Conservation (phyloP, 2,888 invertebrate species). For the Diabrotica balteata region DNA sequence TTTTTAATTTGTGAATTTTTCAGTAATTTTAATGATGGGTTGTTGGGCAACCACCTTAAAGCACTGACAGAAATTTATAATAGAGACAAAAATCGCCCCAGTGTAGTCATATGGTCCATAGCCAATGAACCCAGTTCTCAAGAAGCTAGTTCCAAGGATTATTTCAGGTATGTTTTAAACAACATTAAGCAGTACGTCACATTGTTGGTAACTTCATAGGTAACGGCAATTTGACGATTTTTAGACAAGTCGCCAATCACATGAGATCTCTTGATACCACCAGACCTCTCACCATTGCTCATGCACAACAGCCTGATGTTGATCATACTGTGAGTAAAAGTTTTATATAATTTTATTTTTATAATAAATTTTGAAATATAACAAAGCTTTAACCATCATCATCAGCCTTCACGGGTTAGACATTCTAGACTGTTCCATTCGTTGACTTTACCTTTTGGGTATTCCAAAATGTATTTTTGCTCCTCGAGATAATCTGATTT, state of each 20-base stretch:
- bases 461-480: too few species aligned
- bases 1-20: conserved; percentile 8
- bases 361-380: too few species aligned
- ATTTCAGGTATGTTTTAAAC: conserved; percentile 69
- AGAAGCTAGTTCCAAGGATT: conserved; percentile 73
- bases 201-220: too few species aligned
- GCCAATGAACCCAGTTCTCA: conserved; percentile 90
- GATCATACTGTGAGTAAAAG: conserved; percentile 71
- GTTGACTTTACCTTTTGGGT: too few species aligned
- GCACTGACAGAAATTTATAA: conserved; percentile 86
- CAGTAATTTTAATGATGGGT: conserved; percentile 67
- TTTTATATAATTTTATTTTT: too few species aligned
- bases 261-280: conserved; percentile 79
- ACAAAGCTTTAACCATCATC: too few species aligned
- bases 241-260: conserved; percentile 77
- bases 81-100: conserved; percentile 94
- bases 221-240: conserved; percentile 41
- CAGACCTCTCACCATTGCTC: conserved; percentile 85
- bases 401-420: too few species aligned
- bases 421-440: too few species aligned
- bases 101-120: conserved; percentile 96
- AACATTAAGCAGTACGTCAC: background rate
- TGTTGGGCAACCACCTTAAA: conserved; percentile 81
- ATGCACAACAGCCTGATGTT: conserved; percentile 67
- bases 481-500: too few species aligned